Evolutionary conservation across 2,113 vertebrate genomes (phyloP).

Genomic region (Leptosomus discolor): DNA sequence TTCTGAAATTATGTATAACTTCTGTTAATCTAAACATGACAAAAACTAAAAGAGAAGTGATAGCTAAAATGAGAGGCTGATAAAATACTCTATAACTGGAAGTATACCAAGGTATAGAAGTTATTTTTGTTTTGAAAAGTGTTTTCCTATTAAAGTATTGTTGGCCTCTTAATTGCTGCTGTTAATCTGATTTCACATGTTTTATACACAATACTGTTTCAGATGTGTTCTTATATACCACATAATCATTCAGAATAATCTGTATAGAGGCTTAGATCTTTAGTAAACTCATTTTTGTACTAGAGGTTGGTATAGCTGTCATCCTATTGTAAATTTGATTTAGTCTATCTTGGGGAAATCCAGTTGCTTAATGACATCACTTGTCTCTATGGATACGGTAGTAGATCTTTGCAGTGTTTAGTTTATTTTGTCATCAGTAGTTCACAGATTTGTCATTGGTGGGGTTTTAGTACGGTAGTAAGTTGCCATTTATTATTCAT

Average conservation of each 20-base stretch:
- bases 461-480: not conserved
- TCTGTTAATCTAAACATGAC: not conserved
- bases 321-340: not conserved
- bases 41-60: not conserved
- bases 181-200: not conserved
- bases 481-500: not conserved
- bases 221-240: not conserved
- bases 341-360: not conserved
- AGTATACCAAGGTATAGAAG: not conserved
- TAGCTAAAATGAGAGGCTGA: not conserved
- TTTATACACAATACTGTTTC: not conserved
- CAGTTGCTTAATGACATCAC: not conserved
- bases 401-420: not conserved
- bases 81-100: not conserved
- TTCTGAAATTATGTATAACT: not conserved
- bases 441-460: not conserved
- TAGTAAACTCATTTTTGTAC: not conserved
- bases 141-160: not conserved
- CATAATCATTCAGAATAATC: not conserved
- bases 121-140: not conserved
- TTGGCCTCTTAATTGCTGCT: not conserved
- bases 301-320: not conserved
- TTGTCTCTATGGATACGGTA: not conserved
- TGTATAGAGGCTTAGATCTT: not conserved
- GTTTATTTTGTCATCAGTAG: not conserved